Evolutionary conservation across 2,888 invertebrate genomes (phyloP).

Genomic region (Lasioglossum leucozonium): DNA sequence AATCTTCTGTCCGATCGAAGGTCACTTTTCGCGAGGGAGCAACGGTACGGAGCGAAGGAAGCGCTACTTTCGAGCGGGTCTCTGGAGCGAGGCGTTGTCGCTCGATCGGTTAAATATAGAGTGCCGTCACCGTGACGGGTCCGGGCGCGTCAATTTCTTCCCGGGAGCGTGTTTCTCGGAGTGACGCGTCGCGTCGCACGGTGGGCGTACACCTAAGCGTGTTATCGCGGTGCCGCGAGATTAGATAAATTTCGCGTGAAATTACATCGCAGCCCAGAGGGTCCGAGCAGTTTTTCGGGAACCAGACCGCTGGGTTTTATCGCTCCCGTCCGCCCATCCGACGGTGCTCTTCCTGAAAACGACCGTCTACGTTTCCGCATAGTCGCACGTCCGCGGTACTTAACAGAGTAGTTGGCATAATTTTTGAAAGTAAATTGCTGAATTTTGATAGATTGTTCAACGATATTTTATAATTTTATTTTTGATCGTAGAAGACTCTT

Average conservation of each 20-base stretch:
- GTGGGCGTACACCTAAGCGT: conserved; percentile 52
- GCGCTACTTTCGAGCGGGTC: not conserved
- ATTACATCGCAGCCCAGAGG: conserved; percentile 36
- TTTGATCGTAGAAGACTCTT: no score
- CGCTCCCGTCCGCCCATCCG: not conserved
- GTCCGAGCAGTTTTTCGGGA: not conserved
- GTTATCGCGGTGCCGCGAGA: conserved; percentile 33
- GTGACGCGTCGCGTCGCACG: not conserved
- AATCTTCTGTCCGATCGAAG: no score
- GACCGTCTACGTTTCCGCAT: not conserved
- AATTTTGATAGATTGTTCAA: no score
- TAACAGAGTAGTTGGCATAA: not conserved
- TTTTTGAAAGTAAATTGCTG: no score
- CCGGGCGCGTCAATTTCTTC: conserved; percentile 3
- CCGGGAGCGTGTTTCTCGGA: conserved; percentile 7
- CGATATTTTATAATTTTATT: no score
- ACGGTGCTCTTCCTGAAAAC: not conserved
- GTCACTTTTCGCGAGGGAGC: not conserved
- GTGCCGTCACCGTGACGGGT: not conserved
- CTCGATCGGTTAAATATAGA: conserved; percentile 2
- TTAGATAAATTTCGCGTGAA: conserved; percentile 58
- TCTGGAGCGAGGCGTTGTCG: not conserved
- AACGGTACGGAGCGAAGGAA: not conserved
- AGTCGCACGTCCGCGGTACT: no score
- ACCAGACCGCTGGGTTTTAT: not conserved